phyloP scores from a whole-genome alignment of 2,113 vertebrate genomes.

The zebrafish (Danio rerio) region DNA sequence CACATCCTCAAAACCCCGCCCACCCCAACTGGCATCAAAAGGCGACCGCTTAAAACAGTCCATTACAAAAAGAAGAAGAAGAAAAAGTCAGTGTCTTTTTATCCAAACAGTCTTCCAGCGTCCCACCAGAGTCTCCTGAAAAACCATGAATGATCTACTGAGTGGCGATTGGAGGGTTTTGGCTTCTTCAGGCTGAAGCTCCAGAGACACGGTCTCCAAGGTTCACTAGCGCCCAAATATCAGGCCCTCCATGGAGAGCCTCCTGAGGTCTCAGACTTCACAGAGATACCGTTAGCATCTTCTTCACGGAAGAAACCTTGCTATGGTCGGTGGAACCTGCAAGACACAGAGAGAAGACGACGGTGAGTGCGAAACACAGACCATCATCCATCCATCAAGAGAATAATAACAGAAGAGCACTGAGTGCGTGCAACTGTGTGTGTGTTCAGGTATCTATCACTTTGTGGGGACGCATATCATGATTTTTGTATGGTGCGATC shows the following conservation, averaged over 20 bases:
- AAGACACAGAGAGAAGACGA: constrained; percentile 33
- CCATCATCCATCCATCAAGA: too few species aligned
- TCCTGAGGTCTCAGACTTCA: constrained; percentile 73
- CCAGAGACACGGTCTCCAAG: constrained; percentile 81
- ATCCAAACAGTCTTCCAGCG: constrained; percentile 61
- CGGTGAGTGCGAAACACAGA: constrained; percentile 46
- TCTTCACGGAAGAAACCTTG: constrained; percentile 98
- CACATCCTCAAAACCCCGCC: neutral
- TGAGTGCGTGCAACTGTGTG: too few species aligned
- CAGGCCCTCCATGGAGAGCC: constrained; percentile 72
- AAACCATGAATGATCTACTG: constrained; percentile 57
- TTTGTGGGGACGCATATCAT: too few species aligned
- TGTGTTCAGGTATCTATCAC: too few species aligned
- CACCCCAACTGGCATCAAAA: constrained; percentile 63
- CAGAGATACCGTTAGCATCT: constrained; percentile 75
- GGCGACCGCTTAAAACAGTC: constrained; percentile 68
- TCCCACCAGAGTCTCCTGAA: constrained; percentile 57
- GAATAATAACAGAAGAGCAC: too few species aligned
- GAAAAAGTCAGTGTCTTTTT: constrained; percentile 58
- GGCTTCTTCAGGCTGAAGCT: constrained; percentile 63
- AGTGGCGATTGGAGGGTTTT: constrained; percentile 46
- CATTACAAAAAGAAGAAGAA: constrained; percentile 15
- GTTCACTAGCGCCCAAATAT: constrained; percentile 72
- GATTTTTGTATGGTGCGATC: too few species aligned
- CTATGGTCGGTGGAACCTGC: constrained; percentile 98